Evolutionary conservation across 2,797 vertebrate species (phyloP).

Genomic region (Nannoperca australis): DNA sequence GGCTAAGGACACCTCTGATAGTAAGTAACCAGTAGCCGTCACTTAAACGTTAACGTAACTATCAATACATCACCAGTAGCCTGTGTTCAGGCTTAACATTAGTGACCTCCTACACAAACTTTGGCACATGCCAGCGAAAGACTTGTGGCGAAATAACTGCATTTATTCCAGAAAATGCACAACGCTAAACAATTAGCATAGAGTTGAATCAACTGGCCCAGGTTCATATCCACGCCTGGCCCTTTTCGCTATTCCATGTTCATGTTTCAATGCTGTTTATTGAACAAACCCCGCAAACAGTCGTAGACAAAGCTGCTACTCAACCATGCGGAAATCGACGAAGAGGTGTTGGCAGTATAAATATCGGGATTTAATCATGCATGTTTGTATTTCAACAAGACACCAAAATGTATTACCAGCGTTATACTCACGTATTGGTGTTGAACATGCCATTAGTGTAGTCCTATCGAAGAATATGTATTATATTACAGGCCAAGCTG

Average conservation of each 20-base stretch:
- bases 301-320: background rate
- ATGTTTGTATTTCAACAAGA: background rate
- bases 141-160: background rate
- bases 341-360: background rate
- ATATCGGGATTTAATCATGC: background rate
- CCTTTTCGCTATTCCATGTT: background rate
- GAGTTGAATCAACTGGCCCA: too few species aligned
- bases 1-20: conserved; percentile 10
- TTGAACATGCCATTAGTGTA: too few species aligned
- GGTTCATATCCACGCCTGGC: background rate
- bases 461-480: background rate
- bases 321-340: background rate
- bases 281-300: background rate
- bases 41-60: background rate
- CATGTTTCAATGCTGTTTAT: background rate
- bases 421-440: background rate
- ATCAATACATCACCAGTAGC: background rate
- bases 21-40: conserved; percentile 43
- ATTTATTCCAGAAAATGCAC: background rate
- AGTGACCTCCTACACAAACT: background rate
- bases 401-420: background rate
- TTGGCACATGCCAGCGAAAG: background rate
- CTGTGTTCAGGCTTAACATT: background rate
- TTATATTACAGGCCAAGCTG: background rate
- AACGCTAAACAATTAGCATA: background rate